Conservation (phyloP, 2,797 vertebrate genomes). For the Philypnodon macrostomus region DNA sequence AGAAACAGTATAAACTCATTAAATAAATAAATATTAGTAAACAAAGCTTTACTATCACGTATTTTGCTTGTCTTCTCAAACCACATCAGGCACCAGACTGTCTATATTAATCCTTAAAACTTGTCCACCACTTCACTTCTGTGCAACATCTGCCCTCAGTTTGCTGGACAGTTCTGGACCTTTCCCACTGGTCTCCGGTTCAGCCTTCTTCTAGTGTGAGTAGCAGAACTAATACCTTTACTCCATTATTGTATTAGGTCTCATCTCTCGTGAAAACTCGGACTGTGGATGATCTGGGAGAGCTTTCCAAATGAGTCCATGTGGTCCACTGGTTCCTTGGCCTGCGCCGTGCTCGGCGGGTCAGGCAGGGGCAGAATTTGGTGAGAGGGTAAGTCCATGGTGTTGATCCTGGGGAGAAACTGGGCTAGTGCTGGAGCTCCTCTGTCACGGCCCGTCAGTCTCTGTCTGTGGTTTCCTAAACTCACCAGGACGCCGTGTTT, state of each 20-base stretch:
- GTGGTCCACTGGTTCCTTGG: constrained; percentile 61
- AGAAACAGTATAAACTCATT: too few relatives aligned
- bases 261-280: constrained; percentile 87
- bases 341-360: constrained; percentile 27
- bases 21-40: too few relatives aligned
- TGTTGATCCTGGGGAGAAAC: constrained; percentile 87
- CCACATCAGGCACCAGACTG: too few relatives aligned
- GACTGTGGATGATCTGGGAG: constrained; percentile 84
- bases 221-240: too few relatives aligned
- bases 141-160: neutral
- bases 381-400: constrained; percentile 48
- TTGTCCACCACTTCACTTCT: too few relatives aligned
- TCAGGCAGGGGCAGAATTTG: constrained; percentile 32
- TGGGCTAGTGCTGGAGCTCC: constrained; percentile 79
- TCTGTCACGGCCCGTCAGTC: constrained; percentile 73
- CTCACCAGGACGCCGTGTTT: constrained; percentile 79
- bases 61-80: too few relatives aligned
- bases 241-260: neutral
- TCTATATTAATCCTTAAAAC: too few relatives aligned
- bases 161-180: neutral
- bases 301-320: constrained; percentile 85
- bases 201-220: neutral
- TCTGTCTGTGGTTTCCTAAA: constrained; percentile 81
- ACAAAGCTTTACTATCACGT: too few relatives aligned
- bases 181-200: neutral